Evolutionary conservation across 2,797 vertebrate species (phyloP), one percentile per base, ranked within the genome.

Genomic region (Microtus obscurus): DNA sequence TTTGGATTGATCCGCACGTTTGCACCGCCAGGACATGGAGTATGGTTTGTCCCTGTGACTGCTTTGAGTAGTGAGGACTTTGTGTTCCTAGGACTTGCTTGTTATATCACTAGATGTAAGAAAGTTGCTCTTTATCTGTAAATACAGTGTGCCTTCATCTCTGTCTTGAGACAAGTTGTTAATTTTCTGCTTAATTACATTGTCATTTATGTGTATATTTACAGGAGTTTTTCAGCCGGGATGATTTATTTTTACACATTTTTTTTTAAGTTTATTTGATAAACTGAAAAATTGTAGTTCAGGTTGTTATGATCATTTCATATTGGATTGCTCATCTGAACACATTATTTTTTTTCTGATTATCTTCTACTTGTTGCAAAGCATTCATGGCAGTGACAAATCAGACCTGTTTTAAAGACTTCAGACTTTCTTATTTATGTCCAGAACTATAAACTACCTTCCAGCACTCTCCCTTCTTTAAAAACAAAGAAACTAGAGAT

Each of bases 161-260:
- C 93, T 89, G 79, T 96, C 81, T 93, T 93, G 83, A 6, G 51
- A 94, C 91, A 81, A n/a, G 34, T 63, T 95, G 43, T 93, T 93
- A 51, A 67, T 94, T 67, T 83, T 34, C 73, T 96, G 63, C 25
- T 61, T 3, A 90, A 2, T 85, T 23, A 67, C 78, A 82, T 87
- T 17, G 34, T 79, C 51, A 74, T 95, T 90, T n/a, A 90, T 88
- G 37, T 93, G 6, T 87, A 29, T 23, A 93, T 71, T 56, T 67
- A 34, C 19, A n/a, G 43, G 14, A 10, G 4, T n/a, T 82, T 25
- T 67, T n/a, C 31, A 48, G 43, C 12, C 31, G n/a, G 43, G n/a
- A 51, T 67, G 65, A 67, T 67, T 85, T 7, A 5, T 83, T 93
- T 91, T 25, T 21, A 53, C 65, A 37, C 6, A 48, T 59, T 76